A percentile compares a stretch with the other conserved stretches of the same genome.
phyloP scores from a whole-genome alignment of 2,888 invertebrate species.

The Drosophila paranaensis region DNA sequence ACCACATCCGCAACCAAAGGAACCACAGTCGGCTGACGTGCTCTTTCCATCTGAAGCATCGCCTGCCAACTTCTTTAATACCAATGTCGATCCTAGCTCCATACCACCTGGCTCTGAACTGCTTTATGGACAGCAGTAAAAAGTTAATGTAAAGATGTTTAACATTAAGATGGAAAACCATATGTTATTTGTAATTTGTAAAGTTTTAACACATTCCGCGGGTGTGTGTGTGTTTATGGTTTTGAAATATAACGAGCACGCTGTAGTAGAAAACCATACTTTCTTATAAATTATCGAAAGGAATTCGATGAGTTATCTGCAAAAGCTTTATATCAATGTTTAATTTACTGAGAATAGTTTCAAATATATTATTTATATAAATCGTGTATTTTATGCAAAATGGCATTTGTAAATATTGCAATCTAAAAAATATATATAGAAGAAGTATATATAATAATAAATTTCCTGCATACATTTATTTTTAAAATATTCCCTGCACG shows the following conservation, averaged over 20 bases:
- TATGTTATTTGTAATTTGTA: slow-evolving; percentile 16
- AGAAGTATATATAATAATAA: slow-evolving; percentile 24
- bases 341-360: slow-evolving; percentile 66
- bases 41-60: slow-evolving; percentile 72
- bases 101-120: slow-evolving; percentile 88
- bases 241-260: slow-evolving; percentile 14
- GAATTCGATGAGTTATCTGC: slow-evolving; percentile 34
- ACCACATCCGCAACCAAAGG: slow-evolving; percentile 29
- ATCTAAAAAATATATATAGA: slow-evolving; percentile 53
- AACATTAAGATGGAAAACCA: not conserved
- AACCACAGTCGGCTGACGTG: slow-evolving; percentile 12
- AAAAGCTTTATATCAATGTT: slow-evolving; percentile 63
- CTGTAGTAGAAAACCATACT: slow-evolving; percentile 22
- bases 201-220: slow-evolving; percentile 58
- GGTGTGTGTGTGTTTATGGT: slow-evolving; percentile 30
- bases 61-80: slow-evolving; percentile 88
- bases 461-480: slow-evolving; percentile 4
- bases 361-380: slow-evolving; percentile 71
- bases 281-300: slow-evolving; percentile 26
- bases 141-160: slow-evolving; percentile 19
- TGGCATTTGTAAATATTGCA: slow-evolving; percentile 70
- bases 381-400: slow-evolving; percentile 58
- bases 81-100: slow-evolving; percentile 85
- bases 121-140: slow-evolving; percentile 86
- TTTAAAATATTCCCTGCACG: too few relatives aligned